Evolutionary conservation across 2,113 vertebrate genomes (phyloP).

Genomic region (Pachypanchax playfairii): DNA sequence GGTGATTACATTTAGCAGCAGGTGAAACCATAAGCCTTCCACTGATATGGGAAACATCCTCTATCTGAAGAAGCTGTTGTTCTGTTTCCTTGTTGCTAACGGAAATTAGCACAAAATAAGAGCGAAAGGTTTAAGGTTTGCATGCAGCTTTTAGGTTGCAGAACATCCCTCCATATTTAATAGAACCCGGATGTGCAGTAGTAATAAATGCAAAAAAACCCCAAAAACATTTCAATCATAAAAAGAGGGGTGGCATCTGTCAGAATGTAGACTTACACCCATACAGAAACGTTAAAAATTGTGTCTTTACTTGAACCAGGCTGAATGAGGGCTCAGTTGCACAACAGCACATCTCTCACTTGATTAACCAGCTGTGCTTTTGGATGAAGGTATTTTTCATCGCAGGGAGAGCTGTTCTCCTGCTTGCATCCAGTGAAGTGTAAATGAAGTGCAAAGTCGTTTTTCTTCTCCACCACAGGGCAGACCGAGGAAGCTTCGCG

Average conservation of each 20-base stretch:
- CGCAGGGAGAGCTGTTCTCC: conserved; percentile 21
- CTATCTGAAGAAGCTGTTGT: conserved; percentile 21
- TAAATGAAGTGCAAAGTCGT: conserved; percentile 53
- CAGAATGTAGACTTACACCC: too few relatives aligned
- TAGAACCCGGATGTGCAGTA: too few relatives aligned
- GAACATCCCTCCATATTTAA: too few relatives aligned
- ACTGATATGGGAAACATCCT: conserved; percentile 57
- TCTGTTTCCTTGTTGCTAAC: not conserved
- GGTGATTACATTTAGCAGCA: conserved; percentile 44
- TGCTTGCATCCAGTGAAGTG: conserved; percentile 36
- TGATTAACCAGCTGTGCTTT: conserved; percentile 41
- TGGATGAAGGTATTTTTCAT: conserved; percentile 46
- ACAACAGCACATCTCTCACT: conserved; percentile 28
- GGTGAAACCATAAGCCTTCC: conserved; percentile 56
- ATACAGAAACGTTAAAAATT: conserved; percentile 17
- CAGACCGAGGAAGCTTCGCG: conserved; percentile 20
- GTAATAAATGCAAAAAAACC: too few relatives aligned
- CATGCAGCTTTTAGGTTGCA: too few relatives aligned
- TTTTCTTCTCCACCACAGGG: conserved; percentile 55
- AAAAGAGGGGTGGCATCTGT: too few relatives aligned
- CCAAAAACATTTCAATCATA: too few relatives aligned
- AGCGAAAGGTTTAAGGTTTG: not conserved
- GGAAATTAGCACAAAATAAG: not conserved
- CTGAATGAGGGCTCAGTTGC: conserved; percentile 37
- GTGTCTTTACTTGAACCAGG: not conserved